Conservation (phyloP, 1,140 invertebrate species). For the Drosophila subpulchrella region DNA sequence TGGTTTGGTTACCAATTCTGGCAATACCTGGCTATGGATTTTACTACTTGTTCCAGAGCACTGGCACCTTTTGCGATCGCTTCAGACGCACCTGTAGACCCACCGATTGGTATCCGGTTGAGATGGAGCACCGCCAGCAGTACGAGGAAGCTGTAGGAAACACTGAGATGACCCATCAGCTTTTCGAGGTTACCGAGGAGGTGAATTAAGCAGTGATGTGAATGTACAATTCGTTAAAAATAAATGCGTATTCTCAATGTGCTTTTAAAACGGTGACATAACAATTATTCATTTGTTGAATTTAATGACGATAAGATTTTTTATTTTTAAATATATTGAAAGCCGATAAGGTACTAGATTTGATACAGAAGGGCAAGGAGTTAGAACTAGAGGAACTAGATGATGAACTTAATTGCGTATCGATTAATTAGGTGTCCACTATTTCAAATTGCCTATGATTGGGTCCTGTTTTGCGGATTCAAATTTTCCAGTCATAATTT, state of each 20-base stretch:
- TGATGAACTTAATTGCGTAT: background rate
- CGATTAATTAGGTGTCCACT: too few relatives aligned
- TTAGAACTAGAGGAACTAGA: too few relatives aligned
- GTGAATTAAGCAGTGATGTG: constrained; percentile 35
- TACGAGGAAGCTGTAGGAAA: constrained; percentile 75
- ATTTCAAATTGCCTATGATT: too few relatives aligned
- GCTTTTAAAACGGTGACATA: too few relatives aligned
- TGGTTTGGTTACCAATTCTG: constrained; percentile 59
- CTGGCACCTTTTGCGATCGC: constrained; percentile 55
- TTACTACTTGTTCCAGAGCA: constrained; percentile 53
- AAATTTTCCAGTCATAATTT: too few relatives aligned
- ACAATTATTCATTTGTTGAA: background rate
- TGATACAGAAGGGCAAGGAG: too few relatives aligned
- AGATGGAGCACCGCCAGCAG: constrained; percentile 66
- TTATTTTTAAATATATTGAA: too few relatives aligned
- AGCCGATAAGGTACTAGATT: too few relatives aligned
- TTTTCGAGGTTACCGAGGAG: constrained; percentile 72
- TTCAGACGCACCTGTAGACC: constrained; percentile 62
- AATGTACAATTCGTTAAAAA: too few relatives aligned
- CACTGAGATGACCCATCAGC: constrained; percentile 69
- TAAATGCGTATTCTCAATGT: too few relatives aligned
- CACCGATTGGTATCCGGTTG: constrained; percentile 79
- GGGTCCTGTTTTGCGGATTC: too few relatives aligned
- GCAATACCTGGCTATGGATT: constrained; percentile 68
- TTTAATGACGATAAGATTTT: too few relatives aligned